Conservation (phyloP, 2,888 invertebrate species). For the Caradrina clavipalpis region DNA sequence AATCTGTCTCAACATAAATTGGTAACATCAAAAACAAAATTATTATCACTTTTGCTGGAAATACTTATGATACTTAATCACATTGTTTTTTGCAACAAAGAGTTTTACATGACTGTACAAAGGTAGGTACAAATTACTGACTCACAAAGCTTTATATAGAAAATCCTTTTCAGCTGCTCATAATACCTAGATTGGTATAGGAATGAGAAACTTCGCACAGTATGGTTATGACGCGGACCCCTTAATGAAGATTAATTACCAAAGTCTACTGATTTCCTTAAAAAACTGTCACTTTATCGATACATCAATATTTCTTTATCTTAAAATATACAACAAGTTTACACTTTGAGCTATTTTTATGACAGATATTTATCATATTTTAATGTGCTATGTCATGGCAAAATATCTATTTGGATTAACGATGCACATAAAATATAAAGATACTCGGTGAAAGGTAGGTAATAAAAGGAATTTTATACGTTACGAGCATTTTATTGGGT, state of each 20-base stretch:
- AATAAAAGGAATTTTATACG: conserved; percentile 39
- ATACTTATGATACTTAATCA: background rate
- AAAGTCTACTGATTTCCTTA: background rate
- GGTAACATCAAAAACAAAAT: background rate
- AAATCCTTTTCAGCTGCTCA: conserved; percentile 14
- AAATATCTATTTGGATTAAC: conserved; percentile 36
- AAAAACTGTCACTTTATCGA: background rate
- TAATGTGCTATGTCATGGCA: background rate
- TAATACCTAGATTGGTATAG: background rate
- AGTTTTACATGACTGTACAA: background rate
- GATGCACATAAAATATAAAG: conserved; percentile 27
- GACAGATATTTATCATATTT: background rate
- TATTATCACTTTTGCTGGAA: background rate
- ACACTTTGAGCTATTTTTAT: too few species aligned
- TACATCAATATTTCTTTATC: background rate
- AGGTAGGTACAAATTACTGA: background rate
- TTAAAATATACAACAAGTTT: background rate
- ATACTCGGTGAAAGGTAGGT: conserved; percentile 10
- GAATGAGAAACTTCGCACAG: conserved; percentile 3
- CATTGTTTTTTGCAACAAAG: background rate
- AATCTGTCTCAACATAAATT: conserved; percentile 6
- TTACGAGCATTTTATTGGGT: conserved; percentile 35
- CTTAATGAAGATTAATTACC: conserved; percentile 21
- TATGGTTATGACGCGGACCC: background rate
- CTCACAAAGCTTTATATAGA: background rate